Conservation (phyloP, 1,140 invertebrate species). For the Arctopsyche grandis region DNA sequence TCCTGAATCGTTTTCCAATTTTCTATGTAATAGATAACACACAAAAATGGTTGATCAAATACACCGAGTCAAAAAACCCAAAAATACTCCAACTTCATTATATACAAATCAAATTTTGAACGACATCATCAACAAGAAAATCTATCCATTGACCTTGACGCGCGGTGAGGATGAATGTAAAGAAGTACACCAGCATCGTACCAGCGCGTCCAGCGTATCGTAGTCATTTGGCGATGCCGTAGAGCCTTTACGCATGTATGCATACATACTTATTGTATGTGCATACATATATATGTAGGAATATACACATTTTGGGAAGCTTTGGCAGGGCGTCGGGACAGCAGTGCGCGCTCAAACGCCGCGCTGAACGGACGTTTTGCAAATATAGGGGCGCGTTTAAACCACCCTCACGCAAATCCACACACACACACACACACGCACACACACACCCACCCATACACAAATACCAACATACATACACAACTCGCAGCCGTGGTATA, state of each 20-base stretch:
- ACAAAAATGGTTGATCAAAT: no score
- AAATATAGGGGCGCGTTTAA: neutral
- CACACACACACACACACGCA: neutral
- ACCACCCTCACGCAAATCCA: neutral
- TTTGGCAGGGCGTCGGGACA: neutral
- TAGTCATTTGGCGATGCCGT: conserved; percentile 1
- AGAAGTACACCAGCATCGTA: no score
- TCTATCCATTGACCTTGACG: no score
- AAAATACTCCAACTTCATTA: no score
- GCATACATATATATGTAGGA: neutral
- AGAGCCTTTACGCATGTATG: neutral
- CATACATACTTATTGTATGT: neutral
- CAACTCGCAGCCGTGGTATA: neutral
- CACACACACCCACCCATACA: neutral
- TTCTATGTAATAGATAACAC: no score
- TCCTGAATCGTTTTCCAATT: no score
- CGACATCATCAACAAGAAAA: no score
- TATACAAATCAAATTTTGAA: no score
- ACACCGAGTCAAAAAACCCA: no score
- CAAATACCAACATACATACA: neutral
- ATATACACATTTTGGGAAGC: neutral
- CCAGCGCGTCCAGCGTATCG: neutral
- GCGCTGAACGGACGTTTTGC: neutral
- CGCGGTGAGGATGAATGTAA: no score
- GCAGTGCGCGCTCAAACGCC: conserved; percentile 35